These are phyloP conservation scores for Hermatobates lingyangjiaoensis DNA, from an alignment of 1,140 invertebrate species.

Conservation along the genomic window DNA sequence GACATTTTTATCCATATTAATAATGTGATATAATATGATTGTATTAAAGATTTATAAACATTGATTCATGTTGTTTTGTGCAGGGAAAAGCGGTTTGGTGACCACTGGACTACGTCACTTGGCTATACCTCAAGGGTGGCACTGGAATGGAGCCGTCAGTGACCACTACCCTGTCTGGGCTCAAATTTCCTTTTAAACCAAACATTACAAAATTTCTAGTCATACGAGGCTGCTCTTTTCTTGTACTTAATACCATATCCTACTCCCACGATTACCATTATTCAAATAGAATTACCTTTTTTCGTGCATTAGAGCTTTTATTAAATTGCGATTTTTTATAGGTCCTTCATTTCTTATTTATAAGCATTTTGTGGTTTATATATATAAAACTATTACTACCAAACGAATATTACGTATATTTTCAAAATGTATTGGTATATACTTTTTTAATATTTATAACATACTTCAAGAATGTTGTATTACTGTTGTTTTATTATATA, in stretches of 20 bases:
- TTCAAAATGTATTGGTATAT: no score
- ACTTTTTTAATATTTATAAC: no score
- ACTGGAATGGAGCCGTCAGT: conserved; percentile 54
- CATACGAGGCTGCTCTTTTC: background rate
- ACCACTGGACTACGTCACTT: conserved; percentile 46
- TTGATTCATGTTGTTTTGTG: conserved; percentile 9
- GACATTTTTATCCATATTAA: no score
- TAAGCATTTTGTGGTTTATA: background rate
- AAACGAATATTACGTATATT: no score
- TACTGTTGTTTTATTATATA: no score
- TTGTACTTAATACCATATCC: background rate
- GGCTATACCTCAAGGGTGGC: conserved; percentile 63
- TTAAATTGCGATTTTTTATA: background rate
- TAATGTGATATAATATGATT: no score
- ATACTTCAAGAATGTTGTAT: no score
- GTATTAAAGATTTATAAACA: no score
- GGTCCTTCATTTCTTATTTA: background rate
- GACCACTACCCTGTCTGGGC: conserved; percentile 52
- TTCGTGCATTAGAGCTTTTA: background rate
- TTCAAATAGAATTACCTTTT: background rate
- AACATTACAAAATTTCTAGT: no score
- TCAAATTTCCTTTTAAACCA: conserved; percentile 21
- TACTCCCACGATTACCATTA: background rate
- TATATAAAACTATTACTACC: no score
- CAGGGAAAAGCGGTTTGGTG: conserved; percentile 40